Evolutionary conservation across 1,140 invertebrate genomes (phyloP).

Genomic region (Sarcophaga bullata): DNA sequence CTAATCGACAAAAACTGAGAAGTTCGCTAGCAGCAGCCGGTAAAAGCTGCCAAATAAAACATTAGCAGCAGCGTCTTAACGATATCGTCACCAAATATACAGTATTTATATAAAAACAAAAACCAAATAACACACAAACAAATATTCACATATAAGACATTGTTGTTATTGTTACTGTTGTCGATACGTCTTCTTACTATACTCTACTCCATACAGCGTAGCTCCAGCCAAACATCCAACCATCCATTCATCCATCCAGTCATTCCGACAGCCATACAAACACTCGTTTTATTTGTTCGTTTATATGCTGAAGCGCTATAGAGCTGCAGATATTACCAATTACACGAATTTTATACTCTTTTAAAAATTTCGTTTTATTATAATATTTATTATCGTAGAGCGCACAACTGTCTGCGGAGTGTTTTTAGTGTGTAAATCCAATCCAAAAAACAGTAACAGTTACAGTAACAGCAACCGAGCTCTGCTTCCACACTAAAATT

Average conservation of each 20-base stretch:
- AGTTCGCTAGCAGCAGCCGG: not conserved
- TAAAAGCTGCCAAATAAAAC: not conserved
- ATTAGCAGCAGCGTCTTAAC: not conserved
- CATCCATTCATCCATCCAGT: not conserved
- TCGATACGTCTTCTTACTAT: too few species aligned
- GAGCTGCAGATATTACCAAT: conserved; percentile 65
- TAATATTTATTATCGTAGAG: conserved; percentile 66
- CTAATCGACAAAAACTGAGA: too few species aligned
- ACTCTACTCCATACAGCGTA: not conserved
- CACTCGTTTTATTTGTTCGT: conserved; percentile 39
- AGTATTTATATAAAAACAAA: too few species aligned
- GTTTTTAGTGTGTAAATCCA: conserved; percentile 37
- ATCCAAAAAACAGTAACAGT: conserved; percentile 21
- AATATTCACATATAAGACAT: too few species aligned
- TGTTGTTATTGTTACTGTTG: too few species aligned
- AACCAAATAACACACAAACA: too few species aligned
- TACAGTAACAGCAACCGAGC: conserved; percentile 11
- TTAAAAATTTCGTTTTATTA: conserved; percentile 67
- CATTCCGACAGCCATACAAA: conserved; percentile 28
- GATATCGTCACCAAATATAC: not conserved
- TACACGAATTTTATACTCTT: conserved; percentile 66
- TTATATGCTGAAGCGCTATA: conserved; percentile 38
- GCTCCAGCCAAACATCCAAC: not conserved
- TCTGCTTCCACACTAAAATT: conserved; percentile 5
- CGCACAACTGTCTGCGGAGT: conserved; percentile 65